Conservation (phyloP, 2,888 invertebrate species). For the Oscheius onirici region DNA sequence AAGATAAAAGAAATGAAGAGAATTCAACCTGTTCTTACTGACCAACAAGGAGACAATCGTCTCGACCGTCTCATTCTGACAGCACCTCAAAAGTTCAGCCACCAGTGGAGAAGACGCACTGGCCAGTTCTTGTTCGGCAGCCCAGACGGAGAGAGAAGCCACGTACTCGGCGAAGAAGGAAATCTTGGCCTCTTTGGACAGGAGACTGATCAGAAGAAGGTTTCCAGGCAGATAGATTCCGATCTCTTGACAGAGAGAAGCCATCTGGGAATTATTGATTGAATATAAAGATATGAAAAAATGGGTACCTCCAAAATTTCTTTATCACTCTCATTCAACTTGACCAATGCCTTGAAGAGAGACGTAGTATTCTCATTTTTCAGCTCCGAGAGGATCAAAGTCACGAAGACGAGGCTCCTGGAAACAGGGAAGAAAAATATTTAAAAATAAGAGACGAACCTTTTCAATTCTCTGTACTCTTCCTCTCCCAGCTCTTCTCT, state of each 20-base stretch:
- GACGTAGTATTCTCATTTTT: slow-evolving; percentile 11
- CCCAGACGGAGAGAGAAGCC: neutral
- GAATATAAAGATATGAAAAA: neutral
- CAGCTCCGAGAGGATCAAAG: slow-evolving; percentile 11
- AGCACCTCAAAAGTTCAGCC: neutral
- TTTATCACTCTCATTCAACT: slow-evolving; percentile 13
- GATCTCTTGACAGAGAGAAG: neutral
- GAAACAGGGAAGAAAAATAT: neutral
- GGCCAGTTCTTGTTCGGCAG: slow-evolving; percentile 13
- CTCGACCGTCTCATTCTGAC: neutral
- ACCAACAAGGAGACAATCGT: neutral
- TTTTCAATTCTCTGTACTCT: neutral
- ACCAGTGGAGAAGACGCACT: slow-evolving; percentile 16
- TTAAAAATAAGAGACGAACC: neutral
- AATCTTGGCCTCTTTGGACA: neutral
- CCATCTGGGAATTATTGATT: neutral
- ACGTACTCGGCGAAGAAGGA: neutral
- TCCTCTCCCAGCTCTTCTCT: slow-evolving; percentile 7
- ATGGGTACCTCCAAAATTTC: slow-evolving; percentile 1
- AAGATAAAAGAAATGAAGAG: neutral
- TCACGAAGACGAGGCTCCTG: slow-evolving; percentile 15
- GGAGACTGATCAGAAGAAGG: slow-evolving; percentile 15
- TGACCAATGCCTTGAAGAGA: slow-evolving; percentile 23
- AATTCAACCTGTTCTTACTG: neutral
- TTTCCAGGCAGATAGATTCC: slow-evolving; percentile 9